These are phyloP conservation scores for Tetragonula carbonaria DNA, from an alignment of 2,888 invertebrate genomes.

Conservation along the genomic window DNA sequence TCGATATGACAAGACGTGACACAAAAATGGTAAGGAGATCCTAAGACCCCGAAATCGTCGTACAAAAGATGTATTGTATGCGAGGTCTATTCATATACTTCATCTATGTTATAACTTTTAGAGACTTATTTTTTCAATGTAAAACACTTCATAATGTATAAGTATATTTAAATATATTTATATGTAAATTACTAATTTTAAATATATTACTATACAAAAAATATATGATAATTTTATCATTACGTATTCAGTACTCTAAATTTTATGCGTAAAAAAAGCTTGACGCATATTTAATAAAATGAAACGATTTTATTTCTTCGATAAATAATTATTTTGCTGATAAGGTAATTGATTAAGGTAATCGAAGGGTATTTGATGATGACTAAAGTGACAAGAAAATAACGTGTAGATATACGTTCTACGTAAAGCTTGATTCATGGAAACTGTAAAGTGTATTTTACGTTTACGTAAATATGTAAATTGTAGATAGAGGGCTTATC, in stretches of 20 bases:
- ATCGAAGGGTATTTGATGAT: neutral
- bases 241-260: neutral
- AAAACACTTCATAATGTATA: neutral
- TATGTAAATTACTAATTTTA: neutral
- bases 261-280: conserved; percentile 5
- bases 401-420: neutral
- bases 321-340: neutral
- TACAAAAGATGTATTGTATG: no score
- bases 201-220: conserved; percentile 4
- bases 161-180: neutral
- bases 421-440: conserved; percentile 14
- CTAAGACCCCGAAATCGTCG: no score
- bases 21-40: no score
- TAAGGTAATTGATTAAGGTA: neutral
- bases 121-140: neutral
- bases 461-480: conserved; percentile 5
- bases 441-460: conserved; percentile 21
- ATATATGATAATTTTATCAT: neutral
- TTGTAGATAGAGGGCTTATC: conserved; percentile 27
- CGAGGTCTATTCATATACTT: no score
- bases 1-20: no score
- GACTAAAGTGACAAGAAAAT: neutral
- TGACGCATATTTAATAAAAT: neutral
- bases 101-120: neutral
- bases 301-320: neutral